Conservation (phyloP, 2,888 invertebrate species). For the Idaea aversata region DNA sequence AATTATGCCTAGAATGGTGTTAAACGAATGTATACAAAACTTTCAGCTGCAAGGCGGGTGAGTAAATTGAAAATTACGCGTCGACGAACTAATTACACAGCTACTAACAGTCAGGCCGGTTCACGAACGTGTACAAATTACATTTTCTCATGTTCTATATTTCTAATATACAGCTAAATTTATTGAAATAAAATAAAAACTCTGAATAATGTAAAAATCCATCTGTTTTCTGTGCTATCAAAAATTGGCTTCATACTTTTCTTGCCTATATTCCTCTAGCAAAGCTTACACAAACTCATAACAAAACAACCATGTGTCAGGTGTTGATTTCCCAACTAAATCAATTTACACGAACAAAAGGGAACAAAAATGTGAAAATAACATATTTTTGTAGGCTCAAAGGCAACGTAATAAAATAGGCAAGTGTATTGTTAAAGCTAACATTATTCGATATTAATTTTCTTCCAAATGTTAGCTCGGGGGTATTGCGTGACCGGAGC, state of each 20-base stretch:
- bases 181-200: too few relatives aligned
- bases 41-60: not conserved
- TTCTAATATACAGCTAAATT: not conserved
- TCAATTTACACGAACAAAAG: not conserved
- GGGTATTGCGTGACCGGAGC: conserved; percentile 38
- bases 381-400: conserved; percentile 2
- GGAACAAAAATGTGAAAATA: conserved; percentile 5
- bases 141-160: not conserved
- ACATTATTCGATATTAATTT: conserved; percentile 35
- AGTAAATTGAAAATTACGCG: not conserved
- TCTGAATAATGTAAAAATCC: not conserved
- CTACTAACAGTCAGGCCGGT: not conserved
- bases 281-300: not conserved
- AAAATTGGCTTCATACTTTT: not conserved
- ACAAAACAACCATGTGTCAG: not conserved
- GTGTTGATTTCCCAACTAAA: not conserved
- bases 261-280: not conserved
- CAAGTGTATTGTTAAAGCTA: conserved; percentile 4
- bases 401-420: not conserved
- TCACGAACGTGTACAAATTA: not conserved
- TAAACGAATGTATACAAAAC: conserved; percentile 1
- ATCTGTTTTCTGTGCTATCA: not conserved
- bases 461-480: conserved; percentile 39
- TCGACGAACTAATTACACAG: not conserved
- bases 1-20: not conserved